Percentiles rank a stretch among this genome's conserved stretches.
These are phyloP conservation scores for Galemys pyrenaicus DNA, from an alignment of 2,113 vertebrate genomes.

Conservation along the genomic window DNA sequence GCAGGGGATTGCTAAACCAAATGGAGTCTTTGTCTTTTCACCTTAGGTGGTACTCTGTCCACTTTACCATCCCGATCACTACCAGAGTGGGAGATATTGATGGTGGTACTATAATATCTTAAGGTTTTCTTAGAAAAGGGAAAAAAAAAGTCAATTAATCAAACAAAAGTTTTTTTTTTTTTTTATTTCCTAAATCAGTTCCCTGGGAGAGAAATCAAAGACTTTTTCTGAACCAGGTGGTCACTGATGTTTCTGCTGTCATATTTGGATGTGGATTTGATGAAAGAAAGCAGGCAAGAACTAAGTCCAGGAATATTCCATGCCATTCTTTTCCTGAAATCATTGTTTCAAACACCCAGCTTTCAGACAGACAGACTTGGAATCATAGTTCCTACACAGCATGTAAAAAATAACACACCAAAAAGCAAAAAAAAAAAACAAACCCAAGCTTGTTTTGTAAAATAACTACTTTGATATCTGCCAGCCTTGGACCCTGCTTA, in stretches of 20 bases:
- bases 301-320: neutral
- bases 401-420: neutral
- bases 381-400: slow-evolving; percentile 43
- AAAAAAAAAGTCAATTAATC: neutral
- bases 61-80: neutral
- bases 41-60: neutral
- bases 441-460: slow-evolving; percentile 31
- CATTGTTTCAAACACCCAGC: neutral
- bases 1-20: neutral
- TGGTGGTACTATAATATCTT: neutral
- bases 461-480: slow-evolving; percentile 72
- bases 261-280: neutral
- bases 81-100: neutral
- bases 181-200: neutral
- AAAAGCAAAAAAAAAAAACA: too few species aligned
- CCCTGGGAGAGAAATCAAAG: neutral
- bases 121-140: neutral
- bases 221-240: neutral
- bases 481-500: slow-evolving; percentile 35
- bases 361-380: slow-evolving; percentile 36
- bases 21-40: neutral
- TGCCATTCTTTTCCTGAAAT: neutral
- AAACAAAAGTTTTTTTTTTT: neutral
- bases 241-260: neutral
- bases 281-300: neutral